Evolutionary conservation across 2,797 vertebrate species (phyloP).

Genomic region (Xenentodon cancila): DNA sequence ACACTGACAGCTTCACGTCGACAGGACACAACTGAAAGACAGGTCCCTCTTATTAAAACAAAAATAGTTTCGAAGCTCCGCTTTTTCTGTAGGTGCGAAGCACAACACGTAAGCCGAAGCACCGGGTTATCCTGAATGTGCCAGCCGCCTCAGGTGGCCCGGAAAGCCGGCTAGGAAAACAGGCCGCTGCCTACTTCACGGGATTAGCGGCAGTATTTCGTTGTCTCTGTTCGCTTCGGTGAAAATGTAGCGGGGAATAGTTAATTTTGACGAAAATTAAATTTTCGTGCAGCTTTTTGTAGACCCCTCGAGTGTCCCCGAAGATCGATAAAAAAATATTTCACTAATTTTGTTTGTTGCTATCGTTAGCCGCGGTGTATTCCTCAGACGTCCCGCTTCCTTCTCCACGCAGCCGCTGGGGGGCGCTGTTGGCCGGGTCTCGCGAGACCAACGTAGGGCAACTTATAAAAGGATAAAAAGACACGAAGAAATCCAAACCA

Average conservation of each 20-base stretch:
- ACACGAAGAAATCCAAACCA: neutral
- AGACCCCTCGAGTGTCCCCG: conserved; percentile 1
- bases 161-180: conserved; percentile 71
- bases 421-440: conserved; percentile 78
- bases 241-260: conserved; percentile 20
- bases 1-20: conserved; percentile 2
- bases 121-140: conserved; percentile 54
- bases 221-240: conserved; percentile 14
- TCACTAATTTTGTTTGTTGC: conserved; percentile 73
- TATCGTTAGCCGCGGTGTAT: conserved; percentile 75
- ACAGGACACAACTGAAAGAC: neutral
- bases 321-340: conserved; percentile 55
- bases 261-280: neutral
- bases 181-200: conserved; percentile 75
- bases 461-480: conserved; percentile 17
- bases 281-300: conserved; percentile 9
- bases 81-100: neutral
- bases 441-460: conserved; percentile 72
- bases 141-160: conserved; percentile 60
- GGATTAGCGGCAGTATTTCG: conserved; percentile 43
- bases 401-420: conserved; percentile 70
- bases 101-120: conserved; percentile 47
- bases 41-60: neutral
- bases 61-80: neutral
- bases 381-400: conserved; percentile 74